Evolutionary conservation across 2,888 invertebrate genomes (phyloP).

Genomic region (Hecatera dysodea): DNA sequence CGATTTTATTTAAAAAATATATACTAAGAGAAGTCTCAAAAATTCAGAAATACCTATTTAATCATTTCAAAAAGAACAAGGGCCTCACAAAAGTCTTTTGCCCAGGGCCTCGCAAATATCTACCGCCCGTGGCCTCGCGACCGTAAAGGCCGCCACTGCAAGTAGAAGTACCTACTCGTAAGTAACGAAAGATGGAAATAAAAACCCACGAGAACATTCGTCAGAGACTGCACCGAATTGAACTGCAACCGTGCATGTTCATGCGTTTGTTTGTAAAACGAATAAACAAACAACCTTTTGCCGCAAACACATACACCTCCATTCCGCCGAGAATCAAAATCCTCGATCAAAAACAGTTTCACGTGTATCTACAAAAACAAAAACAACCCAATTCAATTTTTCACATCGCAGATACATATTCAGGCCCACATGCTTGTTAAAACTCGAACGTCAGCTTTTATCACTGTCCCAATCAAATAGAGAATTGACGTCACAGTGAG

Average conservation of each 20-base stretch:
- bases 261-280: neutral
- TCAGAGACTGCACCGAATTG: neutral
- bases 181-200: neutral
- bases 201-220: neutral
- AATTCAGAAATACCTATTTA: no score
- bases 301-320: no score
- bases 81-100: no score
- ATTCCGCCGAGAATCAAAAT: no score
- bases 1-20: no score
- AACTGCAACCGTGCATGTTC: neutral
- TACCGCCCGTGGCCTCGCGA: no score
- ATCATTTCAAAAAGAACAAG: no score
- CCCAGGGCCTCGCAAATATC: no score
- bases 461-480: conserved; percentile 24
- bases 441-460: conserved; percentile 22
- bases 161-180: neutral
- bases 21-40: no score
- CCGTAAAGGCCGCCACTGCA: neutral
- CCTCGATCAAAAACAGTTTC: neutral
- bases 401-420: neutral
- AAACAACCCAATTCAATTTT: neutral
- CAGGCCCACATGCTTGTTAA: conserved; percentile 20
- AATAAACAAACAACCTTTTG: neutral
- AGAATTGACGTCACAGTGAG: conserved; percentile 12
- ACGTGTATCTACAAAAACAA: neutral